Conservation (phyloP, 2,113 vertebrate species). For the Brachyhypopomus gauderio region DNA sequence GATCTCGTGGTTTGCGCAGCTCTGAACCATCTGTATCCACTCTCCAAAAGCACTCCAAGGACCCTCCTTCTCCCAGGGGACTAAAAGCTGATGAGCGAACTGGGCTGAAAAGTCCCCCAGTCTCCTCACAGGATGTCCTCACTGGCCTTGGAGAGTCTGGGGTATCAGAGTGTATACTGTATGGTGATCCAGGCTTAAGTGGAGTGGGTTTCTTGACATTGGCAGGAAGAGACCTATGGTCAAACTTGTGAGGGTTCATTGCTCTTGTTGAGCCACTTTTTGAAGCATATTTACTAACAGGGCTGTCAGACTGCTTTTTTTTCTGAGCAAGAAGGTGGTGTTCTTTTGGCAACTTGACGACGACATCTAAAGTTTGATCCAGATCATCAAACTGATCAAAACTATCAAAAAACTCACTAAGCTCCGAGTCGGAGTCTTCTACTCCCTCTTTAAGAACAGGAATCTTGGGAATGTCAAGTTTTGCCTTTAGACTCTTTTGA, state of each 20-base stretch:
- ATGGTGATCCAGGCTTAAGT: slow-evolving; percentile 87
- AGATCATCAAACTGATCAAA: slow-evolving; percentile 96
- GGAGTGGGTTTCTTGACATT: slow-evolving; percentile 94
- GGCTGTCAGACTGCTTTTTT: slow-evolving; percentile 69
- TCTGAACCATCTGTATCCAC: slow-evolving; percentile 64
- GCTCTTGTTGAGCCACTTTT: slow-evolving; percentile 70
- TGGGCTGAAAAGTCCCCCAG: slow-evolving; percentile 86
- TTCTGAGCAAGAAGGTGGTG: slow-evolving; percentile 69
- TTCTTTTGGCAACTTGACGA: slow-evolving; percentile 65
- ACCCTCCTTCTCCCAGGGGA: slow-evolving; percentile 80
- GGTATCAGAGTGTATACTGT: slow-evolving; percentile 76
- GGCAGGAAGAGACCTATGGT: slow-evolving; percentile 87
- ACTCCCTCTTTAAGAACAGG: slow-evolving; percentile 89
- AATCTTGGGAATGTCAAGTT: slow-evolving; percentile 92
- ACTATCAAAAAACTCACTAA: slow-evolving; percentile 99
- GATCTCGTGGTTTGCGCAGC: slow-evolving; percentile 73
- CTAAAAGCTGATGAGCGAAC: slow-evolving; percentile 93
- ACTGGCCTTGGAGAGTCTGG: slow-evolving; percentile 84
- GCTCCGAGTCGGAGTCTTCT: slow-evolving; percentile 97
- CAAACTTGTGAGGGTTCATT: slow-evolving; percentile 94
- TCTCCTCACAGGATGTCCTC: slow-evolving; percentile 84
- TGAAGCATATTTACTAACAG: slow-evolving; percentile 67
- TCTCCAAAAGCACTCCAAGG: slow-evolving; percentile 85
- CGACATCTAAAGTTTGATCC: slow-evolving; percentile 78
- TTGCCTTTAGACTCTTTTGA: slow-evolving; percentile 93